A percentile compares a stretch with the other conserved stretches of the same genome.
Conservation (phyloP, 1,140 invertebrate genomes). For the Caenorhabditis tropicalis region DNA sequence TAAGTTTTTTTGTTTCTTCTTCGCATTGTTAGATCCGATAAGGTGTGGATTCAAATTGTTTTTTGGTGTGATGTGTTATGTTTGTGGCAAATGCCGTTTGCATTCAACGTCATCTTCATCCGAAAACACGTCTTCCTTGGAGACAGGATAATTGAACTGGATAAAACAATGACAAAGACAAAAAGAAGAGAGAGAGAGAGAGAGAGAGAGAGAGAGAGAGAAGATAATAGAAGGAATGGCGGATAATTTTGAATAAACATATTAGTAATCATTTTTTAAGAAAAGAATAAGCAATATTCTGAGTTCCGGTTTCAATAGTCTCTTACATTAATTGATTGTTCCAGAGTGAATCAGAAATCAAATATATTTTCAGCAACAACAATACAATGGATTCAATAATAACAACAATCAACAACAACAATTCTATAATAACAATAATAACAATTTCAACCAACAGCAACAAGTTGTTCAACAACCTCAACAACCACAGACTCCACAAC, state of each 20-base stretch:
- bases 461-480: neutral
- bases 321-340: too few species aligned
- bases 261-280: neutral
- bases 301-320: too few species aligned
- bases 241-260: neutral
- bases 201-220: neutral
- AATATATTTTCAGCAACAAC: neutral
- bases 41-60: neutral
- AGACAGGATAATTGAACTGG: constrained; percentile 34
- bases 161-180: neutral
- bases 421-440: neutral
- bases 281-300: too few species aligned
- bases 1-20: neutral
- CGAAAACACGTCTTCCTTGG: neutral
- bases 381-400: neutral
- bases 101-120: neutral
- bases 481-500: neutral
- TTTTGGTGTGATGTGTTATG: constrained; percentile 16
- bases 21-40: neutral
- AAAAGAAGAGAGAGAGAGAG: neutral
- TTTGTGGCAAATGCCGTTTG: neutral
- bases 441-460: neutral
- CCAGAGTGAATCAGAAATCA: neutral
- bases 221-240: neutral
- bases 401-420: constrained; percentile 12